A percentile compares a stretch with the other conserved stretches of the same genome.
phyloP scores from a whole-genome alignment of 2,113 vertebrate genomes.

The Polypterus bichir region DNA sequence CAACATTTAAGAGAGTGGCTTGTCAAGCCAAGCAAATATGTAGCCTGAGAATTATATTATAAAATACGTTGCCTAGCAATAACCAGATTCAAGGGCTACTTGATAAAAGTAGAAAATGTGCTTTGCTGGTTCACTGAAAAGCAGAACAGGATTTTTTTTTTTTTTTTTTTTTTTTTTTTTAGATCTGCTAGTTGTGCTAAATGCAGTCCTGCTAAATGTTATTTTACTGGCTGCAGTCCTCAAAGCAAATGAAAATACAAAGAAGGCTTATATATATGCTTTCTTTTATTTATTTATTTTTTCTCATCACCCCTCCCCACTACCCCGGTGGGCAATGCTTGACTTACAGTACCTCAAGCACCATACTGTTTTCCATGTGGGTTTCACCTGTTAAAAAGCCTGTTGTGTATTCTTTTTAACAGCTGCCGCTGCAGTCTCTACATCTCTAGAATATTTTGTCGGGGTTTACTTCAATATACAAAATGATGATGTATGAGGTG shows the following conservation, averaged over 20 bases:
- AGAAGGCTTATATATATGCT: slow-evolving; percentile 3
- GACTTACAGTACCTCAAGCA: not conserved
- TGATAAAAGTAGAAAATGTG: slow-evolving; percentile 11
- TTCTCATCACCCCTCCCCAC: not conserved
- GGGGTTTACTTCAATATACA: too few species aligned
- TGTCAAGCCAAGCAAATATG: not conserved
- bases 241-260: not conserved
- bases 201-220: slow-evolving; percentile 1
- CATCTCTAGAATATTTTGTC: too few species aligned
- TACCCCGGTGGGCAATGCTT: not conserved
- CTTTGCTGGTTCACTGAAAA: slow-evolving; percentile 8
- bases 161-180: not conserved
- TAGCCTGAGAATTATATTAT: slow-evolving; percentile 7
- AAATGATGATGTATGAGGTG: too few species aligned
- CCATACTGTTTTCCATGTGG: not conserved
- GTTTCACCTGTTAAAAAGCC: not conserved
- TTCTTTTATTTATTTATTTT: not conserved
- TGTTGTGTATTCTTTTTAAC: not conserved
- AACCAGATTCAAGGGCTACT: slow-evolving; percentile 4
- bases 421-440: too few species aligned
- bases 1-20: too few species aligned
- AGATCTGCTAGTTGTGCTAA: not conserved
- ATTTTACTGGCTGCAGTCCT: slow-evolving; percentile 10
- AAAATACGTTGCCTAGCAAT: not conserved
- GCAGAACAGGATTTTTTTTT: slow-evolving; percentile 1